Percentiles rank a stretch among this genome's conserved stretches.
Evolutionary conservation across 2,797 vertebrate genomes (phyloP).

Genomic region (Girardinus metallicus): DNA sequence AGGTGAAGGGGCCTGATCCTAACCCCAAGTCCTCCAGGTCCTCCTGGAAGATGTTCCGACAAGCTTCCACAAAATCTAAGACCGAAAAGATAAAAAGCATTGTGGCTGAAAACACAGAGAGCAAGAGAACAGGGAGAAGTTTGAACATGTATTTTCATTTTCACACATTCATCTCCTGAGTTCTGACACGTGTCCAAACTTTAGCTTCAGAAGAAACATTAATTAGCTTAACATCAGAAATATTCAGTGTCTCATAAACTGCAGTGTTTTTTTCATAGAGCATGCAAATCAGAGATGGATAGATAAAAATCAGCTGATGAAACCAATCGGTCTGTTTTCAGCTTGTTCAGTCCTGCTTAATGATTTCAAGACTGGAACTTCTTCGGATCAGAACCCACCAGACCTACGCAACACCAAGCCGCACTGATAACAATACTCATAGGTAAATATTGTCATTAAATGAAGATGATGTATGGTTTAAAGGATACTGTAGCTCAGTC

Average conservation of each 20-base stretch:
- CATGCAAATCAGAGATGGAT: background rate
- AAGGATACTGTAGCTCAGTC: background rate
- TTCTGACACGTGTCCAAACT: background rate
- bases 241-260: background rate
- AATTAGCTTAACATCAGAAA: background rate
- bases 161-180: background rate
- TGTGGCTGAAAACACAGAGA: background rate
- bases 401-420: background rate
- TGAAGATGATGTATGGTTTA: background rate
- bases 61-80: conserved; percentile 87
- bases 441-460: background rate
- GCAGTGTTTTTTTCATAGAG: background rate
- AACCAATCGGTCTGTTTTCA: background rate
- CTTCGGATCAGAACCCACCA: background rate
- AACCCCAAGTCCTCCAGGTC: conserved; percentile 83
- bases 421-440: background rate
- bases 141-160: background rate
- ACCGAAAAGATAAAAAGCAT: background rate
- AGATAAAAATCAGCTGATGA: background rate
- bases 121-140: background rate
- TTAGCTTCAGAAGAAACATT: background rate
- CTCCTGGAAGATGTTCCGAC: conserved; percentile 81
- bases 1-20: conserved; percentile 82
- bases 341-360: background rate
- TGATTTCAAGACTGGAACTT: too few species aligned